Evolutionary conservation across 1,140 invertebrate species (phyloP).

Genomic region (Pseudoatta argentina): DNA sequence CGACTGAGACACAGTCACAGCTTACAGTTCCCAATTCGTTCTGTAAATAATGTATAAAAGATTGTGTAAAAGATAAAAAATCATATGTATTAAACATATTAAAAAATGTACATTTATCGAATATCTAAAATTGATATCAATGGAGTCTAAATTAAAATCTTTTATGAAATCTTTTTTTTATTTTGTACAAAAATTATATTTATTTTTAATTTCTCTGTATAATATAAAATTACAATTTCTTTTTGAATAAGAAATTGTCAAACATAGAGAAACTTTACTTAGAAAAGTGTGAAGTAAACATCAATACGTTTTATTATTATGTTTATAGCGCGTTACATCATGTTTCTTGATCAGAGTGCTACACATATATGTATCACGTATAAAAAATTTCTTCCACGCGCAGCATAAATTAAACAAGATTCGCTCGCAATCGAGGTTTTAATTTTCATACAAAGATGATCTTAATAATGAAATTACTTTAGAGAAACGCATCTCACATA

Average conservation of each 20-base stretch:
- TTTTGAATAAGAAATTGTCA: background rate
- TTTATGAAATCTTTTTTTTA: background rate
- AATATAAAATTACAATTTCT: background rate
- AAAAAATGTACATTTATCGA: background rate
- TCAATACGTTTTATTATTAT: background rate
- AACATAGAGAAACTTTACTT: background rate
- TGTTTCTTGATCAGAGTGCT: background rate
- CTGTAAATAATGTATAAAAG: background rate
- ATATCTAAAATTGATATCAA: background rate
- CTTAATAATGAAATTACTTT: conserved; percentile 9
- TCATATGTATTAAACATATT: background rate
- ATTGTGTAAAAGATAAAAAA: background rate
- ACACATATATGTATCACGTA: background rate
- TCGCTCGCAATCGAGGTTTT: background rate
- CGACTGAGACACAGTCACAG: background rate
- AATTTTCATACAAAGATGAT: background rate
- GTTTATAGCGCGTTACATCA: background rate
- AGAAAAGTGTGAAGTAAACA: background rate
- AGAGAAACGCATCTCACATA: background rate
- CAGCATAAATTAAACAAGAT: conserved; percentile 10
- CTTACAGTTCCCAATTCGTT: conserved; percentile 6
- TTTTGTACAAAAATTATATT: background rate
- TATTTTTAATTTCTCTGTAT: background rate
- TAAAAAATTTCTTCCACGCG: conserved; percentile 23
- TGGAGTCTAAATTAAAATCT: background rate